These are phyloP conservation scores for Microcebus jonahi DNA, from an alignment of 2,113 vertebrate species.

Conservation along the genomic window DNA sequence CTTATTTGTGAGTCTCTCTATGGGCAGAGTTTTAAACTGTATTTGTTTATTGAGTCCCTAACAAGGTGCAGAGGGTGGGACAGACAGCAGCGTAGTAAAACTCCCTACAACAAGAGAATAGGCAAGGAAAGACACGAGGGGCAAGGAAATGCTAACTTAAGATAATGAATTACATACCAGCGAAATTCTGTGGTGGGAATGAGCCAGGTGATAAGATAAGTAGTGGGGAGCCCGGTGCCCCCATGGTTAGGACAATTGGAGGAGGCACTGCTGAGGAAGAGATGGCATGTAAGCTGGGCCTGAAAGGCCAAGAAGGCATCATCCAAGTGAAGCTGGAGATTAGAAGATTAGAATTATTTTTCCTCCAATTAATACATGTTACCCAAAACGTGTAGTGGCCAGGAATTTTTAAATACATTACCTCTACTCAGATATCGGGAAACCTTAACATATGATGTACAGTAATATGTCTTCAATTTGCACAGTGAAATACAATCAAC, in stretches of 20 bases:
- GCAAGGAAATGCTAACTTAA: background rate
- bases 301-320: background rate
- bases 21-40: background rate
- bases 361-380: background rate
- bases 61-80: fast-evolving
- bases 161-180: background rate
- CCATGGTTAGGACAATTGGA: fast-evolving
- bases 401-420: background rate
- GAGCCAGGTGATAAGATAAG: fast-evolving
- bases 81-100: background rate
- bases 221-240: background rate
- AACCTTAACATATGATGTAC: too few species aligned
- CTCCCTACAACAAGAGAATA: fast-evolving
- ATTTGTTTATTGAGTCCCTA: background rate
- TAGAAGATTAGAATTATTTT: background rate
- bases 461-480: fast-evolving
- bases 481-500: background rate
- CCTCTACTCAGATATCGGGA: background rate
- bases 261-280: too few species aligned
- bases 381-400: too few species aligned
- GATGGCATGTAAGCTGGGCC: too few species aligned
- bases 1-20: too few species aligned
- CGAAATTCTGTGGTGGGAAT: background rate
- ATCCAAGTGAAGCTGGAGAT: background rate
- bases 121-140: background rate